Evolutionary conservation across 2,888 invertebrate species (phyloP).

Genomic region (Koerneria pararmatus): DNA sequence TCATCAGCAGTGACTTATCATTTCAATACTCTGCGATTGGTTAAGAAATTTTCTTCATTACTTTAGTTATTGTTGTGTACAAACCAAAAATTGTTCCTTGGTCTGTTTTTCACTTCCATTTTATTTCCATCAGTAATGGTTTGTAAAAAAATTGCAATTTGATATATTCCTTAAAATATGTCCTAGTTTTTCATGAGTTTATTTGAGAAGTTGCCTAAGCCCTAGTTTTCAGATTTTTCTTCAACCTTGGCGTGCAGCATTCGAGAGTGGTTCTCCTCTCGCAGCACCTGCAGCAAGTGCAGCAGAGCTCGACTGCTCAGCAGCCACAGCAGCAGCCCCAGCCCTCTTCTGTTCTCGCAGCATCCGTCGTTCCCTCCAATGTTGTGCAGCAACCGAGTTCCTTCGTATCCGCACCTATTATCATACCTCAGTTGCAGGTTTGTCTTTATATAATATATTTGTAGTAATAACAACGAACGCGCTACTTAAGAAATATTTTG

Average conservation of each 20-base stretch:
- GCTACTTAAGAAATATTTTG: too few relatives aligned
- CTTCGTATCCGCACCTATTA: neutral
- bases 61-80: neutral
- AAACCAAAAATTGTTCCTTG: neutral
- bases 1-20: neutral
- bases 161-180: too few relatives aligned
- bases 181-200: too few relatives aligned
- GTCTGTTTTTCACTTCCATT: too few relatives aligned
- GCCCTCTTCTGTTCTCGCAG: too few relatives aligned
- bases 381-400: neutral
- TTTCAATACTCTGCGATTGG: neutral
- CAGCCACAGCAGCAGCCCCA: neutral
- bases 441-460: too few relatives aligned
- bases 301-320: neutral
- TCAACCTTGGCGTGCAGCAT: constrained; percentile 54
- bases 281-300: constrained; percentile 22
- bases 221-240: constrained; percentile 42
- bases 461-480: too few relatives aligned
- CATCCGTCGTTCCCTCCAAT: constrained; percentile 4
- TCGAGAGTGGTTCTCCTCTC: constrained; percentile 37
- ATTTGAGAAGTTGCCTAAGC: constrained; percentile 1
- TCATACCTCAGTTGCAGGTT: too few relatives aligned
- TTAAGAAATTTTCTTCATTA: neutral
- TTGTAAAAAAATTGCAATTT: too few relatives aligned
- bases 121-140: too few relatives aligned